Evolutionary conservation across 1,140 invertebrate species (phyloP).

Genomic region (Anoplophora glabripennis): DNA sequence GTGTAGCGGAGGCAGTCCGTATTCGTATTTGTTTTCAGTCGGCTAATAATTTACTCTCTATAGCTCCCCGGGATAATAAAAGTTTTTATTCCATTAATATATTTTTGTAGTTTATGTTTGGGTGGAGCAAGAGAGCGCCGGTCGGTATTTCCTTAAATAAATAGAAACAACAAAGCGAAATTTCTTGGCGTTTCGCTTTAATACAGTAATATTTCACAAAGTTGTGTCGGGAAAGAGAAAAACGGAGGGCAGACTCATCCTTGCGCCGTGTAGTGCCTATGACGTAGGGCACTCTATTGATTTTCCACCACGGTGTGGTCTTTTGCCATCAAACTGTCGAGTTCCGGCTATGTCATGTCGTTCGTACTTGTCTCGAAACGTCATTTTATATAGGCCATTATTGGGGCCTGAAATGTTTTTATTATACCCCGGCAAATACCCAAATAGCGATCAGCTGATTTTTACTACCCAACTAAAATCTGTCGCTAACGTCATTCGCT

Average conservation of each 20-base stretch:
- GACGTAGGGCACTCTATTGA: conserved; percentile 36
- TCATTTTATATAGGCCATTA: conserved; percentile 35
- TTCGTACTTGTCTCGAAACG: conserved; percentile 23
- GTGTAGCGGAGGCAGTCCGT: too few species aligned
- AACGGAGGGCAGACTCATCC: conserved; percentile 20
- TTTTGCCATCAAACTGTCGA: conserved; percentile 22
- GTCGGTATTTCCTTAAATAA: not conserved
- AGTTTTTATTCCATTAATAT: not conserved
- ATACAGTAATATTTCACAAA: conserved; percentile 14
- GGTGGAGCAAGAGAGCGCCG: not conserved
- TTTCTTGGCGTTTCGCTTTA: not conserved
- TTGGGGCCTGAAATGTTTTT: conserved; percentile 30
- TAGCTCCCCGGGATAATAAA: not conserved
- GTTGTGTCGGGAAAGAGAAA: conserved; percentile 20
- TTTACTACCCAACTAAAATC: conserved; percentile 6
- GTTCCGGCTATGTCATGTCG: conserved; percentile 14
- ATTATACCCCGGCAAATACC: conserved; percentile 21
- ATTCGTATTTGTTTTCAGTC: too few species aligned
- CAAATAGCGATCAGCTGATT: conserved; percentile 15
- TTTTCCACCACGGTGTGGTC: conserved; percentile 27
- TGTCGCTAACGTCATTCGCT: conserved; percentile 11
- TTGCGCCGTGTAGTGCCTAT: conserved; percentile 29
- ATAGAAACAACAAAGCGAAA: conserved; percentile 1
- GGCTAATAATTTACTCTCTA: too few species aligned
- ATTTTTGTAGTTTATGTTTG: not conserved